A percentile compares a stretch with the other conserved stretches of the same genome.
Conservation (phyloP, 1,140 invertebrate genomes). For the Aphaenogaster ashmeadi region DNA sequence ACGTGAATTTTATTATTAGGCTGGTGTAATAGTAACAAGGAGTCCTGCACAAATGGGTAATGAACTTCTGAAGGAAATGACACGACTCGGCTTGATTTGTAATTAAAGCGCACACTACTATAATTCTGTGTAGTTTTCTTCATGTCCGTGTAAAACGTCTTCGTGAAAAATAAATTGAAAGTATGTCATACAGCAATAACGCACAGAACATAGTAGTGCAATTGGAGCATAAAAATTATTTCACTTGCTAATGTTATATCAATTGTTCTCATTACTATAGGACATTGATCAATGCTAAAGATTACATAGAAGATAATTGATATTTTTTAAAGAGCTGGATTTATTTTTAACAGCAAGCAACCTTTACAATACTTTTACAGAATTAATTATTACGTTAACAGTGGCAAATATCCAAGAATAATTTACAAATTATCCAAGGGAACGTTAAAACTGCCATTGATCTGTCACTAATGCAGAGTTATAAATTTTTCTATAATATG, state of each 20-base stretch:
- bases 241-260: constrained; percentile 29
- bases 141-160: constrained; percentile 82
- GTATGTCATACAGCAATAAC: constrained; percentile 61
- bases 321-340: constrained; percentile 62
- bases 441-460: constrained; percentile 68
- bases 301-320: constrained; percentile 26
- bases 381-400: constrained; percentile 74
- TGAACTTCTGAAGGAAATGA: constrained; percentile 96
- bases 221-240: constrained; percentile 47
- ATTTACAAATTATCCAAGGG: constrained; percentile 54
- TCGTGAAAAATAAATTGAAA: constrained; percentile 82
- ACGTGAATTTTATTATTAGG: constrained; percentile 84
- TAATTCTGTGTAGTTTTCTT: constrained; percentile 85
- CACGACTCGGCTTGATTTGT: constrained; percentile 89
- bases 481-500: constrained; percentile 76
- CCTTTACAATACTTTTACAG: constrained; percentile 72
- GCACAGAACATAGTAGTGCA: constrained; percentile 62
- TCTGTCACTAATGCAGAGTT: constrained; percentile 48
- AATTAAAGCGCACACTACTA: constrained; percentile 73
- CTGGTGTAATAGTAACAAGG: constrained; percentile 97
- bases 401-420: constrained; percentile 52
- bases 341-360: constrained; percentile 71
- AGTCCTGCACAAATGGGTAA: constrained; percentile 99
- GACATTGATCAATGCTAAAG: constrained; percentile 19
- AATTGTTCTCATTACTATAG: constrained; percentile 40